These are phyloP conservation scores for Zaprionus lineosus DNA, from an alignment of 2,888 invertebrate species.

Conservation along the genomic window DNA sequence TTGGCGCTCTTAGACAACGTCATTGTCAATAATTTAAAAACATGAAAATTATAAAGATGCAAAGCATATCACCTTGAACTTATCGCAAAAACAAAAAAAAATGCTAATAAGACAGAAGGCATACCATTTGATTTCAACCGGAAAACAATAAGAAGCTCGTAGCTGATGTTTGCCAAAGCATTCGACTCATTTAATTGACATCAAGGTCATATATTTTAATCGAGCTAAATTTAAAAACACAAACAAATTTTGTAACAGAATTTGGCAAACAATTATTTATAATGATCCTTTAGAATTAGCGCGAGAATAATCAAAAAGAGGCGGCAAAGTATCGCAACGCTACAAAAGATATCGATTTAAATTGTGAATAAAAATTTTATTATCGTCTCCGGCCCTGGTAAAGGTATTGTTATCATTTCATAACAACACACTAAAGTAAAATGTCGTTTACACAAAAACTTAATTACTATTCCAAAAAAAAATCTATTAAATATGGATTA, in stretches of 20 bases:
- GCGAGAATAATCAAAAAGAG: too few species aligned
- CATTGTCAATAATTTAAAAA: slow-evolving; percentile 50
- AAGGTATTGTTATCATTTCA: slow-evolving; percentile 49
- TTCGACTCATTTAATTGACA: slow-evolving; percentile 32
- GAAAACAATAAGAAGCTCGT: slow-evolving; percentile 49
- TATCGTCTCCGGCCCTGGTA: slow-evolving; percentile 22
- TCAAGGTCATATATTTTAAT: slow-evolving; percentile 19
- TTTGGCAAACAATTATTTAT: too few species aligned
- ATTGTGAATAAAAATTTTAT: neutral
- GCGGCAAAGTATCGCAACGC: slow-evolving; percentile 14
- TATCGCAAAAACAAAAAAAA: slow-evolving; percentile 56
- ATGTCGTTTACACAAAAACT: slow-evolving; percentile 74
- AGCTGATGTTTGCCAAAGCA: slow-evolving; percentile 49
- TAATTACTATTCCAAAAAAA: slow-evolving; percentile 66
- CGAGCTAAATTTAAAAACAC: slow-evolving; percentile 26
- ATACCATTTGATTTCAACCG: slow-evolving; percentile 42
- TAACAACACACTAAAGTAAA: slow-evolving; percentile 48
- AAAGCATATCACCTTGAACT: slow-evolving; percentile 57
- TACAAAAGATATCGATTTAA: slow-evolving; percentile 11
- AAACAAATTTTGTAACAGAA: neutral
- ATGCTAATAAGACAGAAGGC: too few species aligned
- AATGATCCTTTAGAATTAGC: too few species aligned
- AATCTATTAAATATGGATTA: slow-evolving; percentile 85
- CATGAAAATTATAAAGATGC: neutral
- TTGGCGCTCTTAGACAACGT: slow-evolving; percentile 60